Evolutionary conservation across 2,113 vertebrate species (phyloP).

Genomic region (Hemichromis elongatus): DNA sequence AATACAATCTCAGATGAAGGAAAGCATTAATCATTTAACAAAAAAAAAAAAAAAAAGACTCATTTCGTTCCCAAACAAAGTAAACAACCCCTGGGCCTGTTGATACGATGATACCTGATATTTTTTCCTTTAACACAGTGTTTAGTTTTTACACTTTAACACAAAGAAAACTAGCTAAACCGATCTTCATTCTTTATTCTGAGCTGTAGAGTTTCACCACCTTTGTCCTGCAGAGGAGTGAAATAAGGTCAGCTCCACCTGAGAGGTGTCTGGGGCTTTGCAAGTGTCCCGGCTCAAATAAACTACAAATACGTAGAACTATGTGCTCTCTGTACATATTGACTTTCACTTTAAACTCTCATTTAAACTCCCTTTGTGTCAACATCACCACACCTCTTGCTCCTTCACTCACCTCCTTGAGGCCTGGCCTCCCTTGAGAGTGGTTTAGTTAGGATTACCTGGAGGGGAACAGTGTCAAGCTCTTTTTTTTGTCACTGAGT

Average conservation of each 20-base stretch:
- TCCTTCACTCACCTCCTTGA: not conserved
- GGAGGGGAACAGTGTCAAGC: not conserved
- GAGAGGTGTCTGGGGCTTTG: not conserved
- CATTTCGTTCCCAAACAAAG: not conserved
- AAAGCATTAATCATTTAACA: not conserved
- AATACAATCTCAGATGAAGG: not conserved
- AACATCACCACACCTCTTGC: slow-evolving; percentile 37
- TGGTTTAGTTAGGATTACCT: not conserved
- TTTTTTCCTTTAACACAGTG: not conserved
- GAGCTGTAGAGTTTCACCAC: not conserved
- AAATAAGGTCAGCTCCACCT: slow-evolving; percentile 4
- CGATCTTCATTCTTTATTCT: not conserved
- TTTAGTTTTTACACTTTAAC: not conserved
- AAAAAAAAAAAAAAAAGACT: not conserved
- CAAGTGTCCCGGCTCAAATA: slow-evolving; percentile 6
- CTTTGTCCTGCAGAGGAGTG: slow-evolving; percentile 2
- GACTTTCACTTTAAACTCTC: not conserved
- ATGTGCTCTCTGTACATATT: not conserved
- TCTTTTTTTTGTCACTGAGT: not conserved
- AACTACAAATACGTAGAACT: not conserved
- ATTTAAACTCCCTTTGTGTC: slow-evolving; percentile 36
- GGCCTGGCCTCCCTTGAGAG: not conserved
- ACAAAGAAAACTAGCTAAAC: not conserved
- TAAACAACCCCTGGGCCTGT: not conserved
- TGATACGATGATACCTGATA: not conserved